Evolutionary conservation across 2,888 invertebrate genomes (phyloP).

Genomic region (Zaprionus lineosus): DNA sequence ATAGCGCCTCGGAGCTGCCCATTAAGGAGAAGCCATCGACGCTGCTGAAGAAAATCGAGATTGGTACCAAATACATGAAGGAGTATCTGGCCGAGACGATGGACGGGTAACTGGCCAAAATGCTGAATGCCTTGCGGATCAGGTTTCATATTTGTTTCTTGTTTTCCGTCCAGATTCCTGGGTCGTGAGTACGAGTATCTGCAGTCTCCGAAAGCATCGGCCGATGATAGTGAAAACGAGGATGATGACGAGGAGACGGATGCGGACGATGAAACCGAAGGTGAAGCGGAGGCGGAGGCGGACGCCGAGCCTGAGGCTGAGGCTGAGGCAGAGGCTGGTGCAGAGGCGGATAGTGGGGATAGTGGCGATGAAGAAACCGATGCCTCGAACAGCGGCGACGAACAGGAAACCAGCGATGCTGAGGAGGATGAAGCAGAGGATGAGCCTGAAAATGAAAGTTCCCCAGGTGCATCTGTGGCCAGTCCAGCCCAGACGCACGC

Average conservation of each 20-base stretch:
- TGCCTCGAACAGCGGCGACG: constrained; percentile 19
- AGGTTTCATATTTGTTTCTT: no score
- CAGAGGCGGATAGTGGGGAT: constrained; percentile 82
- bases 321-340: constrained; percentile 57
- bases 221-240: constrained; percentile 83
- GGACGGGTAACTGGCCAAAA: constrained; percentile 79
- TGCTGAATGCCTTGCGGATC: no score
- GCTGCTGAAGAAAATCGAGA: constrained; percentile 82
- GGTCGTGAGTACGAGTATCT: constrained; percentile 80
- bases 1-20: constrained; percentile 76
- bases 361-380: constrained; percentile 76
- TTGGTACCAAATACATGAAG: constrained; percentile 81
- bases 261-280: constrained; percentile 31
- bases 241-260: constrained; percentile 82
- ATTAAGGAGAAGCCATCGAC: constrained; percentile 82
- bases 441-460: constrained; percentile 50
- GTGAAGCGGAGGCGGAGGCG: constrained; percentile 83
- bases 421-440: constrained; percentile 43
- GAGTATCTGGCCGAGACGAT: constrained; percentile 80
- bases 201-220: constrained; percentile 51
- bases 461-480: constrained; percentile 10
- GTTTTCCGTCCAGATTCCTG: constrained; percentile 69
- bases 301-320: constrained; percentile 39
- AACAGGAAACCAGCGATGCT: constrained; percentile 35
- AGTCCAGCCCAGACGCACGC: constrained; percentile 24